phyloP scores from a whole-genome alignment of 30 jellyfish, hydroid and myxozoan genomes.

The Aurelia sp. region DNA sequence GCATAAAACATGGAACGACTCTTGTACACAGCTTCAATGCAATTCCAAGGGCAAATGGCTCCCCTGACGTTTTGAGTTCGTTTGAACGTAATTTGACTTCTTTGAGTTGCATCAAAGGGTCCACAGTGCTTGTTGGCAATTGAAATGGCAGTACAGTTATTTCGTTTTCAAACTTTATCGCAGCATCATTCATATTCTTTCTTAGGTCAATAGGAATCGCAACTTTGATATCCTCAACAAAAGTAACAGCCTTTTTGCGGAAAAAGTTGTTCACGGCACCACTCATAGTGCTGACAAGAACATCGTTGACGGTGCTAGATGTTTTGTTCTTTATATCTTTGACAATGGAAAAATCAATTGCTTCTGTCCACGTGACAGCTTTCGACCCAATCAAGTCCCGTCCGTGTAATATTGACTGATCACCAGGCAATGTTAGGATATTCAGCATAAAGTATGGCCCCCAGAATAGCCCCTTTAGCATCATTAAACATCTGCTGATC shows the following conservation, averaged over 20 bases:
- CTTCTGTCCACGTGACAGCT: conserved; percentile 82
- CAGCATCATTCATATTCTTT: conserved; percentile 60
- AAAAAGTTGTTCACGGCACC: conserved; percentile 58
- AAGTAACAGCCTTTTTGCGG: conserved; percentile 7
- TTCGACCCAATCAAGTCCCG: conserved; percentile 60
- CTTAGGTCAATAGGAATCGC: conserved; percentile 82
- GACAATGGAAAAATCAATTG: conserved; percentile 60
- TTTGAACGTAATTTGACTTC: conserved; percentile 63
- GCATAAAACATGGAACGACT: conserved; percentile 64
- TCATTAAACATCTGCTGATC: conserved; percentile 48
- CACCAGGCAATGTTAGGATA: conserved; percentile 59
- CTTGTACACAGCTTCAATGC: conserved; percentile 54
- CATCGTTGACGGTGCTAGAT: conserved; percentile 80
- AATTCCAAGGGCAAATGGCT: conserved; percentile 66
- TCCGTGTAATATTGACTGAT: conserved; percentile 66
- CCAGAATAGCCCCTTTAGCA: conserved; percentile 68
- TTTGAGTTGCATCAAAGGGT: conserved; percentile 36
- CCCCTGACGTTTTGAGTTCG: conserved; percentile 82
- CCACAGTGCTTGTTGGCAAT: conserved; percentile 47
- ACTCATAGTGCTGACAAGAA: conserved; percentile 66
- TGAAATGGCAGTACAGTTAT: conserved; percentile 64
- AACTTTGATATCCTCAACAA: conserved; percentile 44
- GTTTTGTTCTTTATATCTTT: conserved; percentile 70
- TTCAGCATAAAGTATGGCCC: conserved; percentile 59
- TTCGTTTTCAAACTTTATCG: conserved; percentile 67